Evolutionary conservation across 1,140 invertebrate genomes (phyloP).

Genomic region (Drosophila neocordata): DNA sequence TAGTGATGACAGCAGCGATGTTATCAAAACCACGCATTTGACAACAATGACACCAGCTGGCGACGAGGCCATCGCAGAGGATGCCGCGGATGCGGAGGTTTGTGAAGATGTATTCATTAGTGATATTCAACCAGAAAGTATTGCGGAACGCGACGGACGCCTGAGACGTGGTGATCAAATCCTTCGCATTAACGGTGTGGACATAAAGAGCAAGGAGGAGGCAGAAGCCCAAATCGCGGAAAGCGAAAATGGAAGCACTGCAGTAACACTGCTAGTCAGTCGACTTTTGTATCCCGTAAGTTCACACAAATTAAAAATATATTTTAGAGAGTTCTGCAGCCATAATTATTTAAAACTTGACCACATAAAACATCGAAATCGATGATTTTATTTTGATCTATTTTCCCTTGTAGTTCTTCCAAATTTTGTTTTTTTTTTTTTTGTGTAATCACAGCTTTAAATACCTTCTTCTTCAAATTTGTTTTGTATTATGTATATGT

Average conservation of each 20-base stretch:
- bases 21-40: background rate
- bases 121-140: slow-evolving; percentile 88
- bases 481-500: too few relatives aligned
- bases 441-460: too few relatives aligned
- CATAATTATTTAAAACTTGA: too few relatives aligned
- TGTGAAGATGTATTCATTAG: slow-evolving; percentile 88
- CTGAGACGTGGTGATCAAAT: slow-evolving; percentile 90
- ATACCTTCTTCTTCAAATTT: too few relatives aligned
- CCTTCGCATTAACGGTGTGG: slow-evolving; percentile 86
- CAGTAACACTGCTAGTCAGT: slow-evolving; percentile 85
- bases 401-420: too few relatives aligned
- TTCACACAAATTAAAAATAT: background rate
- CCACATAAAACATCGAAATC: too few relatives aligned
- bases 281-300: slow-evolving; percentile 84
- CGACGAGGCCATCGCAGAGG: background rate
- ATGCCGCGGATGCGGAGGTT: slow-evolving; percentile 75
- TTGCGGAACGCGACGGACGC: slow-evolving; percentile 88
- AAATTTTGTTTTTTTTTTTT: too few relatives aligned
- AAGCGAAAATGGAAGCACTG: slow-evolving; percentile 83
- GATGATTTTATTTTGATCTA: too few relatives aligned
- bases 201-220: slow-evolving; percentile 85
- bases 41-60: background rate
- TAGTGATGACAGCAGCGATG: slow-evolving; percentile 3
- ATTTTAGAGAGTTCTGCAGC: background rate
- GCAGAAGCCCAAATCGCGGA: slow-evolving; percentile 83